These are phyloP conservation scores for Pagetopsis macropterus DNA, from an alignment of 2,797 vertebrate species.

Conservation along the genomic window DNA sequence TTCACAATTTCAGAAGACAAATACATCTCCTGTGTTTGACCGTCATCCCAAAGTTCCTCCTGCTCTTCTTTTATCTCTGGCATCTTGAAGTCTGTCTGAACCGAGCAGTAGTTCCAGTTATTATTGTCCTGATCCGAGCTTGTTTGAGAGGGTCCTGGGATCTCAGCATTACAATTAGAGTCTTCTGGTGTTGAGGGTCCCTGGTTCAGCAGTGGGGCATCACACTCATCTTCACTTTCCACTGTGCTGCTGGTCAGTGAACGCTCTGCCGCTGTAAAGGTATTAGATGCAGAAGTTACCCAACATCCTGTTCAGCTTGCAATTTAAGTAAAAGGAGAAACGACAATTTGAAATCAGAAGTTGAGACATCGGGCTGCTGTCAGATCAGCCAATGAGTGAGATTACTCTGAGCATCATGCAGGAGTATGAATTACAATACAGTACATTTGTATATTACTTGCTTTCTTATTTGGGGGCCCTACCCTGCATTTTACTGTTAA, in stretches of 20 bases:
- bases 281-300: not conserved
- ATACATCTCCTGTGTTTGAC: not conserved
- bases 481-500: too few relatives aligned
- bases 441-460: too few relatives aligned
- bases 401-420: too few relatives aligned
- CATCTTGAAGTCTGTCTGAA: conserved; percentile 18
- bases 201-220: not conserved
- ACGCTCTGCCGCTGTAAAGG: conserved; percentile 3
- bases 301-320: not conserved
- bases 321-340: not conserved
- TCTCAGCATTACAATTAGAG: not conserved
- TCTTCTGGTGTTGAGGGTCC: conserved; percentile 14
- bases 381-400: too few relatives aligned
- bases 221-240: not conserved
- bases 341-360: not conserved
- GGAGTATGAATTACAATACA: too few relatives aligned
- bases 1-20: conserved; percentile 28
- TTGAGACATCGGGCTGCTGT: too few relatives aligned
- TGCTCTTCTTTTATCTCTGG: conserved; percentile 50
- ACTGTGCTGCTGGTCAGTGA: not conserved
- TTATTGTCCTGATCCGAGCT: not conserved
- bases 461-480: too few relatives aligned
- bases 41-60: conserved; percentile 19
- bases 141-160: conserved; percentile 22
- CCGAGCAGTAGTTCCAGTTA: conserved; percentile 21